Evolutionary conservation across 2,113 vertebrate genomes (phyloP).

Genomic region (Actinemys pallida): DNA sequence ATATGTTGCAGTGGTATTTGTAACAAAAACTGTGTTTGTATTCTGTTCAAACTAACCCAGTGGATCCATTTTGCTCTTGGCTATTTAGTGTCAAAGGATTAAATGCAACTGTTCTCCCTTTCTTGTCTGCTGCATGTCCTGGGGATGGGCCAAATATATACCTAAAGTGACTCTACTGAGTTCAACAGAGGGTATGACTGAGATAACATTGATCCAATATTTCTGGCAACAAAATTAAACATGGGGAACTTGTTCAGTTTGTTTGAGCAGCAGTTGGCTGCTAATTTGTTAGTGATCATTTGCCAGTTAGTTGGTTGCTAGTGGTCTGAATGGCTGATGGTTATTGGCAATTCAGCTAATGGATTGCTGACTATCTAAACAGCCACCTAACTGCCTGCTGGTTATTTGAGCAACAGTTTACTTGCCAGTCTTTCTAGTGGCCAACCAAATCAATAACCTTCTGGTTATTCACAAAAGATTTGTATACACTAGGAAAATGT

Average conservation of each 20-base stretch:
- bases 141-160: not conserved
- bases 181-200: not conserved
- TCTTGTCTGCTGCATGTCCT: not conserved
- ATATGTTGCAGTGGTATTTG: not conserved
- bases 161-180: not conserved
- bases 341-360: conserved; percentile 4
- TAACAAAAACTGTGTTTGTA: not conserved
- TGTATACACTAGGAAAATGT: not conserved
- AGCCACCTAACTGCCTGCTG: conserved; percentile 7
- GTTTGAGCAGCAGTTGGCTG: not conserved
- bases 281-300: conserved; percentile 1
- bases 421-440: not conserved
- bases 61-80: fast-evolving
- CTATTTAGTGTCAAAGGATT: not conserved
- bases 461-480: fast-evolving
- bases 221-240: not conserved
- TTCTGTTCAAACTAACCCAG: not conserved
- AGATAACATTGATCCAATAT: not conserved
- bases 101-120: not conserved
- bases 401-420: not conserved
- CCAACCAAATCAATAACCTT: not conserved
- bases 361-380: not conserved
- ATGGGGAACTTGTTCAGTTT: not conserved
- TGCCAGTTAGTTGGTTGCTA: not conserved
- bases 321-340: not conserved